Evolutionary conservation across 2,113 vertebrate genomes (phyloP).

Genomic region (Solea senegalensis): DNA sequence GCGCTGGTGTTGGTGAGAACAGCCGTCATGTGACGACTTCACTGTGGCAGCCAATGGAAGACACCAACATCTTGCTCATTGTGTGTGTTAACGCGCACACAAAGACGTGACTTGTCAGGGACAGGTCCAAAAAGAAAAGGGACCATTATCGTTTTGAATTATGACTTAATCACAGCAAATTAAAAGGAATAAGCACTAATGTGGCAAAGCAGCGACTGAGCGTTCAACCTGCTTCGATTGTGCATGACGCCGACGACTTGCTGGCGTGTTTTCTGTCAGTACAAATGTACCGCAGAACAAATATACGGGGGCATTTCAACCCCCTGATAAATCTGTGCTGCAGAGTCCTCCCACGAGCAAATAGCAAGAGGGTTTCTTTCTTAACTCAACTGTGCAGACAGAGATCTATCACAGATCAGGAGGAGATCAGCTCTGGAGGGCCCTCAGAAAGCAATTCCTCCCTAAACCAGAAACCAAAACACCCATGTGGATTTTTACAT

Average conservation of each 20-base stretch:
- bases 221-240: not conserved
- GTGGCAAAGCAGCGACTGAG: not conserved
- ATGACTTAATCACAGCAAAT: conserved; percentile 4
- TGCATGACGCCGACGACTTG: not conserved
- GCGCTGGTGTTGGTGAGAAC: conserved; percentile 50
- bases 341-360: conserved; percentile 2
- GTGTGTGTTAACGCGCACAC: conserved; percentile 14
- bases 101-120: conserved; percentile 9
- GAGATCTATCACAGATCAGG: conserved; percentile 1
- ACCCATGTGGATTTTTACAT: not conserved
- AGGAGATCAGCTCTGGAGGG: not conserved
- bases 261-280: not conserved
- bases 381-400: not conserved
- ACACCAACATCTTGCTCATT: conserved; percentile 42
- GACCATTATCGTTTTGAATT: not conserved
- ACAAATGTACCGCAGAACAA: not conserved
- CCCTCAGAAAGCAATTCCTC: too few species aligned
- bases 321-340: too few species aligned
- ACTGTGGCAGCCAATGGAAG: conserved; percentile 60
- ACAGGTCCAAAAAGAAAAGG: not conserved
- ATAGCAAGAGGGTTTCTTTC: not conserved
- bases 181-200: conserved; percentile 23
- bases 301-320: too few species aligned
- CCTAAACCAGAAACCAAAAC: conserved; percentile 3
- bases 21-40: conserved; percentile 39